Conservation (phyloP, 2,888 invertebrate species). For the Xylocampa areola region DNA sequence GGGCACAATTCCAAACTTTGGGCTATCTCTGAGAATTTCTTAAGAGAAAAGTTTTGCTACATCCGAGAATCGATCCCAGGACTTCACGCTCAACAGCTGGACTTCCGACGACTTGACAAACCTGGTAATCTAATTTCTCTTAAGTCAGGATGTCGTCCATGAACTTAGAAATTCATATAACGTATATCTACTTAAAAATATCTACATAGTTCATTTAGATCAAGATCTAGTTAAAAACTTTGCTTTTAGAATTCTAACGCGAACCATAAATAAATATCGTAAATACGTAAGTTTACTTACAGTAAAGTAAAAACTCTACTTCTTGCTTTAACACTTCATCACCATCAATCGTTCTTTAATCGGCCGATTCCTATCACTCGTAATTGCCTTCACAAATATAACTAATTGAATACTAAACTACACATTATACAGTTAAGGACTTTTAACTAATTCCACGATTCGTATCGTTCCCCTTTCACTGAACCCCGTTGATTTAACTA, state of each 20-base stretch:
- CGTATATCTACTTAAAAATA: too few relatives aligned
- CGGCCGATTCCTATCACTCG: constrained; percentile 31
- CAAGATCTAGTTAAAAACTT: too few relatives aligned
- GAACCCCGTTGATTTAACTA: constrained; percentile 40
- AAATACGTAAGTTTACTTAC: background rate
- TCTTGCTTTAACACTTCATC: background rate
- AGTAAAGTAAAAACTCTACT: background rate
- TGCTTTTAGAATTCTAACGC: background rate
- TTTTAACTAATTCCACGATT: constrained; percentile 42
- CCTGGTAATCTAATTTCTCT: too few relatives aligned
- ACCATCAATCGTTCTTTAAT: constrained; percentile 13
- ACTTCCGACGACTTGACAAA: too few relatives aligned
- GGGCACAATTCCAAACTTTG: too few relatives aligned
- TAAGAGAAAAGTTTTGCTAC: too few relatives aligned
- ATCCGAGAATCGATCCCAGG: too few relatives aligned
- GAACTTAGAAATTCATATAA: too few relatives aligned
- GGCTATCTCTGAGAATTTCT: too few relatives aligned
- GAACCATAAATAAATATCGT: background rate
- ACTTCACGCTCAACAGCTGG: too few relatives aligned
- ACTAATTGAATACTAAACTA: constrained; percentile 46
- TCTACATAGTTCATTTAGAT: too few relatives aligned
- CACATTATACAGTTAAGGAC: constrained; percentile 38
- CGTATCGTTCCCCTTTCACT: constrained; percentile 28
- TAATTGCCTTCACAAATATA: constrained; percentile 32
- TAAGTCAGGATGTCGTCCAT: too few relatives aligned